Base-by-base conservation (phyloP, 2,113 vertebrate species). In the Tautogolabrus adspersus region DNA sequence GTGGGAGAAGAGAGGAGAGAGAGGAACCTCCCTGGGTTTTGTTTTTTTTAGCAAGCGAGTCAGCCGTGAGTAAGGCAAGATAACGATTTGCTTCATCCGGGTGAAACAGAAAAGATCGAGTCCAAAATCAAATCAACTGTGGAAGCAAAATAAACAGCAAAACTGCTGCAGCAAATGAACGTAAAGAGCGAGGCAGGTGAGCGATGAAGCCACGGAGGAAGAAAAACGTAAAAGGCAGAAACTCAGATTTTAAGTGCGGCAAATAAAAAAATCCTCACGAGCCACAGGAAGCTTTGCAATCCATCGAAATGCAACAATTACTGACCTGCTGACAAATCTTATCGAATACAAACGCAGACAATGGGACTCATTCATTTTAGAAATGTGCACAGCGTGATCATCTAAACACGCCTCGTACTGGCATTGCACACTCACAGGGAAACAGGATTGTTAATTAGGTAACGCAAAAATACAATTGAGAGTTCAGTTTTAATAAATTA, bases 11-110 rank as follows among this genome's bases (percentile, higher is more conserved):
- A 11, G 23, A 34, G 55, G 51, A 23, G 12, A 74, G 59, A 68
- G 55, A 58, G 15, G 3, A 0, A 52, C 16, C 65, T 46, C 57
- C 19, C 52, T 26, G 10, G 0, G 13, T 55, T 26, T 46, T 64
- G 80, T 55, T 66, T 3, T 61, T 55, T 66, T 3, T 57, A 81
- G 47, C 60, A 23, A 73, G 74, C 51, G 11, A 65, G 67, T 79
- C 75, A 57, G 44, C 69, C 34, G n/a, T 9, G 47, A 72, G 77
- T 87, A 90, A 92, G 88, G 88, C 85, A 88, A 89, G 82, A 87
- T 22, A 18, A 67, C 42, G 65, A 62, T 77, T 54, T 5, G 71
- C 37, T 72, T 60, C 78, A 30, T 74, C 83, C 66, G 10, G 66
- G 66, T 77, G 82, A 15, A 61, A 76, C 60, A 22, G 5, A 37